Percentiles rank a stretch among this genome's conserved stretches.
These are phyloP conservation scores for Cryptophagus acutangulus DNA, from an alignment of 2,888 invertebrate species.

Conservation along the genomic window DNA sequence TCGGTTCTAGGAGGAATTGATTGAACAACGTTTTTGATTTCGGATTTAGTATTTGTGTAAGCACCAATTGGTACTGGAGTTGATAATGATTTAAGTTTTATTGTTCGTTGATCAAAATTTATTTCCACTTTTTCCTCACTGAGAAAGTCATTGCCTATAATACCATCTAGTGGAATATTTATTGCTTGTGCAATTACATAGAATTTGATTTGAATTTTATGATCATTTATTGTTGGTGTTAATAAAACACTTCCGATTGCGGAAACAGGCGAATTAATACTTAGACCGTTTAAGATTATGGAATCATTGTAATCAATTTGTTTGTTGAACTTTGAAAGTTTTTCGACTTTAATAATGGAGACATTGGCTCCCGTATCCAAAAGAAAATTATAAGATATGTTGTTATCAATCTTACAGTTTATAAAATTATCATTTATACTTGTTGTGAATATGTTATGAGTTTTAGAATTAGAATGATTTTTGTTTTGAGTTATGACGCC, in stretches of 20 bases:
- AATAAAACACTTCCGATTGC: not conserved
- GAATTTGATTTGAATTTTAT: not conserved
- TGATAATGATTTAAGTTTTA: not conserved
- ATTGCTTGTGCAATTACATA: not conserved
- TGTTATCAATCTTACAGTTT: not conserved
- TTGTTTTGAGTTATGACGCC: slow-evolving; percentile 1
- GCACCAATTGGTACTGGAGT: not conserved
- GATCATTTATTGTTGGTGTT: not conserved
- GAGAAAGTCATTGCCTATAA: slow-evolving; percentile 21
- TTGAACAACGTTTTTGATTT: not conserved
- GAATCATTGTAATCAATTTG: not conserved
- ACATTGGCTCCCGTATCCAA: not conserved
- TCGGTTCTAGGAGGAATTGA: slow-evolving; percentile 9
- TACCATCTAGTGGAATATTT: slow-evolving; percentile 18
- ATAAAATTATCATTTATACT: not conserved
- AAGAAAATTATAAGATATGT: not conserved
- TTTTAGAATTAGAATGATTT: not conserved
- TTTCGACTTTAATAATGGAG: not conserved
- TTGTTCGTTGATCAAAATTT: slow-evolving; percentile 9
- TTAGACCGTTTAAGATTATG: not conserved
- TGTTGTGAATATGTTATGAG: not conserved
- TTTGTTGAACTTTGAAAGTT: not conserved
- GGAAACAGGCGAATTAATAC: not conserved
- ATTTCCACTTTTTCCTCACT: slow-evolving; percentile 9
- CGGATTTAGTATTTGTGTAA: too few relatives aligned